phyloP scores from a whole-genome alignment of 2,888 invertebrate genomes.

The Dynastes grantii region DNA sequence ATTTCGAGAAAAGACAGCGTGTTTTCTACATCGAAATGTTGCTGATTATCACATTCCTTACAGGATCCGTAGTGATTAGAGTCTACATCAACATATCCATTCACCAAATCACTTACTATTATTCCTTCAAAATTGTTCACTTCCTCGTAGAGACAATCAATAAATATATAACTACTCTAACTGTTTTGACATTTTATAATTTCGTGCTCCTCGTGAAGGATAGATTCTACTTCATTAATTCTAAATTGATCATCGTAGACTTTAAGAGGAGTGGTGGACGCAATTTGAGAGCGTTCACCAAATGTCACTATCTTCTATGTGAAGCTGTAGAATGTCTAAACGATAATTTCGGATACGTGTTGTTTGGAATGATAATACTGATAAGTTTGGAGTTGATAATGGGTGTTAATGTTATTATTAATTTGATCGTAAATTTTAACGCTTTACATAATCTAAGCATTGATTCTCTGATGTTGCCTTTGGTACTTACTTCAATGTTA shows the following conservation, averaged over 20 bases:
- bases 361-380: slow-evolving; percentile 42
- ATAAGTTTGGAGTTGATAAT: slow-evolving; percentile 36
- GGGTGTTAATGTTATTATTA: slow-evolving; percentile 35
- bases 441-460: not conserved
- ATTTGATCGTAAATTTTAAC: slow-evolving; percentile 5
- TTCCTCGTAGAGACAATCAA: slow-evolving; percentile 11
- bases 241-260: not conserved
- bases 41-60: not conserved
- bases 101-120: not conserved
- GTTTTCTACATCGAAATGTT: slow-evolving; percentile 30
- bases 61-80: slow-evolving; percentile 7
- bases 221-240: slow-evolving; percentile 35
- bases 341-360: slow-evolving; percentile 37
- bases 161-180: slow-evolving; percentile 18
- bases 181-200: slow-evolving; percentile 21
- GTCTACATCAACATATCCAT: not conserved
- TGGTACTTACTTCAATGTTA: not conserved
- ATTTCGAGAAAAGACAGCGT: slow-evolving; percentile 6
- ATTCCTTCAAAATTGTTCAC: not conserved
- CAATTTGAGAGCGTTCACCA: slow-evolving; percentile 1
- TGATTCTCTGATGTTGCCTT: not conserved
- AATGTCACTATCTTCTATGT: slow-evolving; percentile 31
- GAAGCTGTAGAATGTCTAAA: slow-evolving; percentile 41
- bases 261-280: not conserved
- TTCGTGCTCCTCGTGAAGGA: slow-evolving; percentile 16